Evolutionary conservation across 37 sponge, comb jelly and placozoan genomes (phyloP).

Genomic region (Beroe forskalii): DNA sequence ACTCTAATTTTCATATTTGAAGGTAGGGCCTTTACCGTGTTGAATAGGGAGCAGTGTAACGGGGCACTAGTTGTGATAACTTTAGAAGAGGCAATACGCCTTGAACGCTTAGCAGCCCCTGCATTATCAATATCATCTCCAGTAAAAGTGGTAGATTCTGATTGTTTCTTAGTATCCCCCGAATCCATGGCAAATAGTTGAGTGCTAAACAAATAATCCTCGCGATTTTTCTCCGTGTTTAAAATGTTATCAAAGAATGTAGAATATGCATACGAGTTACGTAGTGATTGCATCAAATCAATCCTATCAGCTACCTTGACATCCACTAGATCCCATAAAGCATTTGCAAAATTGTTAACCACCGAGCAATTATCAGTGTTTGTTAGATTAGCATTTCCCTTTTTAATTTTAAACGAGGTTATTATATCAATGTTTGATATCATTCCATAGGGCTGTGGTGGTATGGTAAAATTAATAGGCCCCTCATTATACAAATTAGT

Average conservation of each 20-base stretch:
- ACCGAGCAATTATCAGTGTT: not conserved
- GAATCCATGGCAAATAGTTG: not conserved
- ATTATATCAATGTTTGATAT: not conserved
- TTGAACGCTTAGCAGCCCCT: not conserved
- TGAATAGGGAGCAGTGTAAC: not conserved
- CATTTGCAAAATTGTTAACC: slow-evolving; percentile 18
- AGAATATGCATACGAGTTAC: slow-evolving; percentile 9
- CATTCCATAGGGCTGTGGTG: not conserved
- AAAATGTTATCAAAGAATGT: not conserved
- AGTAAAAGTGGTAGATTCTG: not conserved
- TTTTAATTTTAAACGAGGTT: slow-evolving; percentile 1
- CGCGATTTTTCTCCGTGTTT: slow-evolving; percentile 6
- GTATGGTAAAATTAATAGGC: slow-evolving; percentile 15
- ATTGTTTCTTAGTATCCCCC: not conserved
- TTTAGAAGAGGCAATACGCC: not conserved
- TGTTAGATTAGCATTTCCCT: not conserved
- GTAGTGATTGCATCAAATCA: not conserved
- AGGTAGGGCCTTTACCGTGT: not conserved
- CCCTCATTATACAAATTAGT: not conserved
- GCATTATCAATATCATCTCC: not conserved
- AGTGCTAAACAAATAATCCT: not conserved
- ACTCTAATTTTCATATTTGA: not conserved
- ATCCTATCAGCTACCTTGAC: not conserved
- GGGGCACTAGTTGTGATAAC: not conserved
- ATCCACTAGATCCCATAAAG: not conserved